These are phyloP conservation scores for Apamea anceps DNA, from an alignment of 2,888 invertebrate genomes.

Conservation along the genomic window DNA sequence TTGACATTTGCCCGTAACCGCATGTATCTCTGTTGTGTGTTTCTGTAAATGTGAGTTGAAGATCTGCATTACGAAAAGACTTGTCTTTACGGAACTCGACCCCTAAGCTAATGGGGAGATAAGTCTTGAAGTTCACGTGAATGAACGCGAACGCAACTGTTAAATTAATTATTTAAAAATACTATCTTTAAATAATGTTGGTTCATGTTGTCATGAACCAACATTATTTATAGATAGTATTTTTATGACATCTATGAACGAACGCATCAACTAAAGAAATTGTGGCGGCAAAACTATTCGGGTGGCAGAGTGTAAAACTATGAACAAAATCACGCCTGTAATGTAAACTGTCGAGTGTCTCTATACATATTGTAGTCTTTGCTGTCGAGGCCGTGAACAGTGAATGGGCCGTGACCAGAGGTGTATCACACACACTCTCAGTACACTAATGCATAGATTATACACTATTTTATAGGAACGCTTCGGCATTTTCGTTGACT, in stretches of 20 bases:
- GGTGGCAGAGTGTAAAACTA: background rate
- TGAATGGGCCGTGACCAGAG: background rate
- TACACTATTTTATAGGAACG: too few relatives aligned
- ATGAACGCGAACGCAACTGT: background rate
- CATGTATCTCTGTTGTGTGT: too few relatives aligned
- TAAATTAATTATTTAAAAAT: too few relatives aligned
- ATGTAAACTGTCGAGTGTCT: background rate
- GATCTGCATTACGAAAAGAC: background rate
- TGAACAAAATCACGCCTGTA: background rate
- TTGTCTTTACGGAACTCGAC: background rate
- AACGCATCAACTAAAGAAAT: background rate
- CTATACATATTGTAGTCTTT: too few relatives aligned
- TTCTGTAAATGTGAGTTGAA: too few relatives aligned
- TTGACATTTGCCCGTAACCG: too few relatives aligned
- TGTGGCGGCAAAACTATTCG: background rate
- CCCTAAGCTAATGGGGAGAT: background rate
- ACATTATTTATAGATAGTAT: too few relatives aligned
- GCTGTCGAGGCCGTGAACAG: too few relatives aligned
- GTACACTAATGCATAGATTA: too few relatives aligned
- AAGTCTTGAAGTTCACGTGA: background rate
- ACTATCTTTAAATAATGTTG: background rate
- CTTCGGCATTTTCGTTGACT: background rate
- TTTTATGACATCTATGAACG: conserved; percentile 14
- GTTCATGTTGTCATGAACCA: too few relatives aligned
- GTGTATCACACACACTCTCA: background rate